These are phyloP conservation scores for Atrina japonica DNA, from an alignment of 2,888 invertebrate genomes.

Conservation along the genomic window DNA sequence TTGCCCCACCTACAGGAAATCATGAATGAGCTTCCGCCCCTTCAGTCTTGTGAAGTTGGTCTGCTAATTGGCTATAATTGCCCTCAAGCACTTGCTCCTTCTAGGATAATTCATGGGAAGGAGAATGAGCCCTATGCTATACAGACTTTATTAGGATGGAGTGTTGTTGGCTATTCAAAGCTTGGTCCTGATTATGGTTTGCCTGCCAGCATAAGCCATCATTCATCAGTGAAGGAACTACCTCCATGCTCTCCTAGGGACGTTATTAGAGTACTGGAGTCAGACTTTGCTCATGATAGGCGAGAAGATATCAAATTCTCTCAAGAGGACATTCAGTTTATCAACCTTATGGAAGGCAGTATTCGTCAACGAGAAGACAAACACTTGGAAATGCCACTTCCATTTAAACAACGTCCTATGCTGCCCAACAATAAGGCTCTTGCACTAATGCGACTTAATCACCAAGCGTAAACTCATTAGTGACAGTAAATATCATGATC, in stretches of 20 bases:
- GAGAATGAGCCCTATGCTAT: constrained; percentile 45
- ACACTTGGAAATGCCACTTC: constrained; percentile 41
- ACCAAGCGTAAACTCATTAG: constrained; percentile 15
- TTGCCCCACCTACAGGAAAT: constrained; percentile 39
- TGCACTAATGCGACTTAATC: constrained; percentile 24
- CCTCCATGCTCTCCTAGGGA: constrained; percentile 28
- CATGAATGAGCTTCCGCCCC: constrained; percentile 28
- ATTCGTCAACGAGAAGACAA: constrained; percentile 20
- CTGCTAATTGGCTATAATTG: constrained; percentile 47
- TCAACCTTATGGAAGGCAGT: constrained; percentile 10
- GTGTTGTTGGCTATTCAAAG: constrained; percentile 42
- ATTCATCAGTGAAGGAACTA: constrained; percentile 31
- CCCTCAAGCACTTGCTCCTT: constrained; percentile 45
- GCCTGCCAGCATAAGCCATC: constrained; percentile 7
- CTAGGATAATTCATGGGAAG: constrained; percentile 20
- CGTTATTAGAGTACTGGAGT: constrained; percentile 33
- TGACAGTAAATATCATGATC: constrained; percentile 26
- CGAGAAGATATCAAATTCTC: constrained; percentile 17
- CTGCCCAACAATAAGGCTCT: constrained; percentile 36
- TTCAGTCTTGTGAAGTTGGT: constrained; percentile 51
- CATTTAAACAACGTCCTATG: constrained; percentile 37
- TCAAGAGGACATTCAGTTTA: constrained; percentile 34
- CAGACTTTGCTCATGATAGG: constrained; percentile 36
- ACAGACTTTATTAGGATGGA: constrained; percentile 48
- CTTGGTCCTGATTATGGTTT: not conserved